A percentile compares a stretch with the other conserved stretches of the same genome.
Evolutionary conservation across 2,113 vertebrate species (phyloP).

Genomic region (Plestiodon gilberti): DNA sequence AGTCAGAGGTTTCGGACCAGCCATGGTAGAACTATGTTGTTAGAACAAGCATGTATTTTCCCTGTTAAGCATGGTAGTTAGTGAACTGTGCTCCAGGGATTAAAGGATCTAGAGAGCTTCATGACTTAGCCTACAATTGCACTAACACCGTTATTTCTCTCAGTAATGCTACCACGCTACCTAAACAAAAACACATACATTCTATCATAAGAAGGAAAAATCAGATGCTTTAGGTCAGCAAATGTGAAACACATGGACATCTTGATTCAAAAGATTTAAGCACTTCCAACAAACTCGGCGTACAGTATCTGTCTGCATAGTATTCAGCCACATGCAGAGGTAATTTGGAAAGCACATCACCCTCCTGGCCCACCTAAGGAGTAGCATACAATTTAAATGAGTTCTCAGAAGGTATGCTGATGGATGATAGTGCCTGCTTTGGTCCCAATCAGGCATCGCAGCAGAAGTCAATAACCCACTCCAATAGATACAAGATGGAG

Average conservation of each 20-base stretch:
- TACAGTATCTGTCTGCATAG: slow-evolving; percentile 7
- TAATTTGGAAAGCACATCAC: slow-evolving; percentile 31
- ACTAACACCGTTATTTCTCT: neutral
- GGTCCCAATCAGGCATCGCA: slow-evolving; percentile 21
- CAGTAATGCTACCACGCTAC: neutral
- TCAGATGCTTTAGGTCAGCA: slow-evolving; percentile 33
- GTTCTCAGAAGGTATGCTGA: slow-evolving; percentile 3
- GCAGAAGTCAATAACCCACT: neutral
- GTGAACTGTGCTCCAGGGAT: neutral
- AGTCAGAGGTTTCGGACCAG: too few species aligned
- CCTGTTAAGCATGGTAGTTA: accelerated
- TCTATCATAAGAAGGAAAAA: slow-evolving; percentile 31
- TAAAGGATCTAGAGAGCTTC: neutral
- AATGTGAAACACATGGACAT: neutral
- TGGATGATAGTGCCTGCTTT: slow-evolving; percentile 27
- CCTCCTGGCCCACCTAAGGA: slow-evolving; percentile 31
- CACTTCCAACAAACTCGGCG: slow-evolving; percentile 19
- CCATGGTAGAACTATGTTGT: too few species aligned
- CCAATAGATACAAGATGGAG: slow-evolving; percentile 5
- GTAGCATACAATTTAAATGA: slow-evolving; percentile 16
- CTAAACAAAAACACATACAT: neutral
- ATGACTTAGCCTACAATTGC: neutral
- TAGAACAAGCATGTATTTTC: slow-evolving; percentile 16
- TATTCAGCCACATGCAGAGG: slow-evolving; percentile 20
- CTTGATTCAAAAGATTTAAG: slow-evolving; percentile 33